Evolutionary conservation across 2,113 vertebrate genomes (phyloP).

Genomic region (Ictalurus punctatus): DNA sequence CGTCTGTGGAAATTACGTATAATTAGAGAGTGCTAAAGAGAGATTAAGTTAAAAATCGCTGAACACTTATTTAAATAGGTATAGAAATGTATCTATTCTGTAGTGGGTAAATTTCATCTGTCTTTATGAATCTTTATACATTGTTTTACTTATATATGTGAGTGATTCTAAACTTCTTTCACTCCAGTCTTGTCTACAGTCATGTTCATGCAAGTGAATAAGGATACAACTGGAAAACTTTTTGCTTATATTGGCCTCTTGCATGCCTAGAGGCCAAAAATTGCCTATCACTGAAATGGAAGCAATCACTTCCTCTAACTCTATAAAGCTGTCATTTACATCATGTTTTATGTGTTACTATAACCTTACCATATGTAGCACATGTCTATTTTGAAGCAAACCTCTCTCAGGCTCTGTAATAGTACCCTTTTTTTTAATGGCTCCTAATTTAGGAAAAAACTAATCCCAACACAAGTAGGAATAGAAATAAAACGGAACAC

Average conservation of each 20-base stretch:
- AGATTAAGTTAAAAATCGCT: not conserved
- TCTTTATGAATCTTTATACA: not conserved
- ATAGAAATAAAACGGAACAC: slow-evolving; percentile 26
- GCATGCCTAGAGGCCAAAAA: not conserved
- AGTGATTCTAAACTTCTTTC: not conserved
- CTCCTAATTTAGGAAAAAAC: slow-evolving; percentile 35
- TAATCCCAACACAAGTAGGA: slow-evolving; percentile 17
- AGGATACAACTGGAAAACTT: not conserved
- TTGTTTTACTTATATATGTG: not conserved
- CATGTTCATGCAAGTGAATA: not conserved
- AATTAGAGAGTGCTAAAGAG: not conserved
- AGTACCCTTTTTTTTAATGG: not conserved
- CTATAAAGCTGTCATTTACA: slow-evolving; percentile 28
- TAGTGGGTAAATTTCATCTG: not conserved
- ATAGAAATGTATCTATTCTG: not conserved
- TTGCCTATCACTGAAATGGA: not conserved
- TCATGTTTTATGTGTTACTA: slow-evolving; percentile 21
- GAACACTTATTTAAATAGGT: not conserved
- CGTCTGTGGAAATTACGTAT: not conserved
- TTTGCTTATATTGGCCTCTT: not conserved
- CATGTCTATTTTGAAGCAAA: slow-evolving; percentile 30
- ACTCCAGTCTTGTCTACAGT: not conserved
- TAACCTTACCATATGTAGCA: slow-evolving; percentile 24
- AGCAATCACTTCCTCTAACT: not conserved
- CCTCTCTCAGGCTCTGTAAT: slow-evolving; percentile 31